Conservation (phyloP, 2,797 vertebrate genomes). For the Clarias fuscus region DNA sequence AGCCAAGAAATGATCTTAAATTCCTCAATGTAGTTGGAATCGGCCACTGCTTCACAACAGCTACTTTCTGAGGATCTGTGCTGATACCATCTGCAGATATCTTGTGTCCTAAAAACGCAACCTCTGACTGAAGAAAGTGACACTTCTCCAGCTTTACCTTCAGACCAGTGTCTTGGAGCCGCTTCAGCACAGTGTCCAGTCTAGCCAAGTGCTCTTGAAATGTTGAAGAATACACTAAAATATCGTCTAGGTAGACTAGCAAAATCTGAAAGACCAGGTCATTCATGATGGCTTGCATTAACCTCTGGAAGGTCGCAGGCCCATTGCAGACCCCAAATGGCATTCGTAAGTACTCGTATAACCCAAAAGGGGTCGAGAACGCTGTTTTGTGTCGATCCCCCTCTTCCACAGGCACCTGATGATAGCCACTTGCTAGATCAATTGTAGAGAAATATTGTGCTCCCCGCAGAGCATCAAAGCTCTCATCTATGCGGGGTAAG, state of each 20-base stretch:
- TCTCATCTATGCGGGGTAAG: too few species aligned
- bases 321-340: neutral
- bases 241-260: neutral
- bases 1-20: neutral
- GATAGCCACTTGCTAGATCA: too few species aligned
- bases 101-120: neutral
- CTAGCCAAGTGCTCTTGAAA: too few species aligned
- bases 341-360: too few species aligned
- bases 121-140: neutral
- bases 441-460: too few species aligned
- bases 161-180: neutral
- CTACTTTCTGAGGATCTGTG: neutral
- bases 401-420: too few species aligned
- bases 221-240: too few species aligned
- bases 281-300: slow-evolving; percentile 20
- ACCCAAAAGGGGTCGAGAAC: too few species aligned
- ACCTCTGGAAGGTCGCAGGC: slow-evolving; percentile 15
- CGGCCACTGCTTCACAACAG: neutral
- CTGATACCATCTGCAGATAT: neutral
- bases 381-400: too few species aligned
- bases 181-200: too few species aligned
- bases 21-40: neutral
- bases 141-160: slow-evolving; percentile 21
- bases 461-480: too few species aligned
- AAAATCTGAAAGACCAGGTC: neutral